phyloP scores from a whole-genome alignment of 2,888 invertebrate genomes.

The Bellardia pandia region DNA sequence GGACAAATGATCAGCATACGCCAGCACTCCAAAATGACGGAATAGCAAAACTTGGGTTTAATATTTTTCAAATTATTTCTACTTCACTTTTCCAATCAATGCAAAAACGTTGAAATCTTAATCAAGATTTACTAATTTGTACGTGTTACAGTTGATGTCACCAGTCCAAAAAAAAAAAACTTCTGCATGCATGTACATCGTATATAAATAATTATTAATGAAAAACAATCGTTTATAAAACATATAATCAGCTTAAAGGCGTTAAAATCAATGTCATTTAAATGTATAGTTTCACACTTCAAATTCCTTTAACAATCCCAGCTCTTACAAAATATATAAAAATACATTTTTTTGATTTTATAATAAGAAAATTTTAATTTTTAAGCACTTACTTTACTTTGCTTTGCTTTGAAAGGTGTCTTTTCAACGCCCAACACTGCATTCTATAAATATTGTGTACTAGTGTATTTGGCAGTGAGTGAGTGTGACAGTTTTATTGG shows the following conservation, averaged over 20 bases:
- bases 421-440: conserved; percentile 52
- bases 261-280: conserved; percentile 47
- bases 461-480: conserved; percentile 23
- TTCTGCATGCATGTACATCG: background rate
- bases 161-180: background rate
- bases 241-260: conserved; percentile 45
- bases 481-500: conserved; percentile 83
- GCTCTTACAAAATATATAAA: too few relatives aligned
- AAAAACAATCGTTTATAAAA: conserved; percentile 31
- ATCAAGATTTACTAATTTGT: background rate
- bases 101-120: background rate
- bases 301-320: background rate
- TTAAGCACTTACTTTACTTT: too few relatives aligned
- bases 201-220: conserved; percentile 28
- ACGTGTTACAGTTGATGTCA: background rate
- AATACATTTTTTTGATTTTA: background rate
- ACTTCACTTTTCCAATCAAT: too few relatives aligned
- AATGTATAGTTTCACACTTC: conserved; percentile 47
- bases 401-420: conserved; percentile 19
- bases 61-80: too few relatives aligned
- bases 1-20: too few relatives aligned
- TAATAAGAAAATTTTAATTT: conserved; percentile 14
- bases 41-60: too few relatives aligned
- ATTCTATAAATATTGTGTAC: background rate
- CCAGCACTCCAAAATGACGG: too few relatives aligned